Conservation (phyloP, 2,113 vertebrate species). For the Zapus hudsonius region DNA sequence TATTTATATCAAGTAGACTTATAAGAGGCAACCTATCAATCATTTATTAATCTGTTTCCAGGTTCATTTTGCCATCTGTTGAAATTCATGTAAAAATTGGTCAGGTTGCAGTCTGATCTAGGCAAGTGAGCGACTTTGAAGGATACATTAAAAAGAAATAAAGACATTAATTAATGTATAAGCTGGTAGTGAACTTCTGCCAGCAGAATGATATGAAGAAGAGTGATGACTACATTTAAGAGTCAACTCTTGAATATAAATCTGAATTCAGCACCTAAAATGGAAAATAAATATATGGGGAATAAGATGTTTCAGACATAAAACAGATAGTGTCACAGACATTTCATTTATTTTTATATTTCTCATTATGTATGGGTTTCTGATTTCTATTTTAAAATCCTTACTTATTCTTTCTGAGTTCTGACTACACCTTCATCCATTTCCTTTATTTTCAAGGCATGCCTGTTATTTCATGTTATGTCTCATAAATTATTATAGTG, state of each 20-base stretch:
- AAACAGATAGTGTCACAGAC: neutral
- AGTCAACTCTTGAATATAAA: conserved; percentile 27
- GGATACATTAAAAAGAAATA: conserved; percentile 53
- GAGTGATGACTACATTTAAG: conserved; percentile 31
- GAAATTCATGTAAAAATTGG: conserved; percentile 53
- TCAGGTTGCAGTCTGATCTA: conserved; percentile 32
- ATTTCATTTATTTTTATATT: neutral
- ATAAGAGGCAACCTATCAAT: neutral
- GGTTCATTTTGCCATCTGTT: neutral
- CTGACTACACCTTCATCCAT: neutral
- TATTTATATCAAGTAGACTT: neutral
- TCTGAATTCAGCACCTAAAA: conserved; percentile 47
- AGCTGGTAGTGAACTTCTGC: conserved; percentile 29
- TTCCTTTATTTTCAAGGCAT: neutral
- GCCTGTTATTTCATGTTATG: neutral
- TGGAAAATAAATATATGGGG: neutral
- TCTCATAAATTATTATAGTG: neutral
- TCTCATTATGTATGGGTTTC: neutral
- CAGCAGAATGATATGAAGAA: conserved; percentile 27
- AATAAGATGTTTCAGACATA: neutral
- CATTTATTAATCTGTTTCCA: conserved; percentile 38
- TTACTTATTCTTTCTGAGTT: neutral
- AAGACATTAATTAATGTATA: conserved; percentile 55
- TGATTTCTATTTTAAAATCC: neutral
- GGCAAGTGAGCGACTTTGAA: conserved; percentile 37